Base-by-base conservation (phyloP, 1,140 invertebrate genomes). In the Aphaenogaster ashmeadi region DNA sequence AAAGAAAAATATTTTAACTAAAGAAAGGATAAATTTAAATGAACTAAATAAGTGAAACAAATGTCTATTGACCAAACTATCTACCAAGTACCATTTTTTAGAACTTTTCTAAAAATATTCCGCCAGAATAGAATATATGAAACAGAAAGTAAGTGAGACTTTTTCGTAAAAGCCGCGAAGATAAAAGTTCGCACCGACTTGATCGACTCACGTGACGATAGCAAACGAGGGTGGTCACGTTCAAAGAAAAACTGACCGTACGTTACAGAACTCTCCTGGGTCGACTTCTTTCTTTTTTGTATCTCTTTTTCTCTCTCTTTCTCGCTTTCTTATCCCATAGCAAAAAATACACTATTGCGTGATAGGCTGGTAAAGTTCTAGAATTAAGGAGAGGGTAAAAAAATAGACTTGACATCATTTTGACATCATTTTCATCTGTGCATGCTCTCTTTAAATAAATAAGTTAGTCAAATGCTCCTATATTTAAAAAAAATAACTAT, bases 301-400 rank as follows among this genome's bases (percentile, higher is more conserved):
- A 56, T 74, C 60, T 58, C 41, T 18, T 54, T 9, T 2, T 27
- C 18, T 41, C 52, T 21, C 18, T 21, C 47, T 72, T 81, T 71
- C 66, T 69, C 60, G 18, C 64, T 86, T 67, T 85, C 66, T 33
- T 66, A 60, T 80, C 21, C 62, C 69, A 72, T 78, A 89, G 90
- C 89, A 93, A 94, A 94, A 94, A 90, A 93, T 94, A 91, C 92
- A 91, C 92, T 92, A 93, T 94, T 94, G 94, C 91, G 94, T 89
- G 93, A 94, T 93, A 91, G 89, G 89, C 84, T 80, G 80, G 89
- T 91, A 90, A 91, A 93, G 92, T 92, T 89, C 80, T 67, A 86
- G 66, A 84, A 84, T 58, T 84, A 38, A 67, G 60, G 62, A 89
- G 18, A 44, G 41, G 18, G 33, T 71, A 4, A 36, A 84, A 36